A percentile compares a stretch with the other conserved stretches of the same genome.
Conservation (phyloP, 2,888 invertebrate species). For the Tetrapedia diversipes region DNA sequence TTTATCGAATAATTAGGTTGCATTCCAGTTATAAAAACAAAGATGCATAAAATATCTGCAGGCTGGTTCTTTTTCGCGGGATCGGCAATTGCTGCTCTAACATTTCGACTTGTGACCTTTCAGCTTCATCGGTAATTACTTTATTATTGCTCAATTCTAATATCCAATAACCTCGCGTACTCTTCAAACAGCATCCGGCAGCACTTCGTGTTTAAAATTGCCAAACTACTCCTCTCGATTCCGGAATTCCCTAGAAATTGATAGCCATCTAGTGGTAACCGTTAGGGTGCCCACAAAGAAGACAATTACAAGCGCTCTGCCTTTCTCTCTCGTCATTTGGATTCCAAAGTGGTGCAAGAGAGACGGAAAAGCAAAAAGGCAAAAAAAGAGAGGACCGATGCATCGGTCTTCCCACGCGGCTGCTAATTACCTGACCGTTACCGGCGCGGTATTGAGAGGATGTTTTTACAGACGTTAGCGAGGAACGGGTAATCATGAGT, state of each 20-base stretch:
- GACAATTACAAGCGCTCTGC: background rate
- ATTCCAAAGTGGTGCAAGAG: background rate
- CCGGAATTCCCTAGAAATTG: background rate
- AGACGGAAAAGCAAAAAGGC: slow-evolving; percentile 1
- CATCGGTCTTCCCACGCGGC: slow-evolving; percentile 53
- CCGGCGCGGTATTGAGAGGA: slow-evolving; percentile 44
- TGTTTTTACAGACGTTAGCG: slow-evolving; percentile 53
- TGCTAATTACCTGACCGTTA: slow-evolving; percentile 55
- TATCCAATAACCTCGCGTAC: too few species aligned
- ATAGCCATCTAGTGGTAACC: background rate
- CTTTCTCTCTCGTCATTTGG: background rate
- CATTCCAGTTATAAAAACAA: too few species aligned
- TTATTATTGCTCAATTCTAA: background rate
- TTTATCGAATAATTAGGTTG: too few species aligned
- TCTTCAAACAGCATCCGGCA: too few species aligned
- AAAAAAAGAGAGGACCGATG: slow-evolving; percentile 24
- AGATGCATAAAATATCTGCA: too few species aligned
- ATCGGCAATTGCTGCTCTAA: too few species aligned
- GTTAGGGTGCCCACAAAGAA: background rate
- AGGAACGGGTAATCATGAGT: slow-evolving; percentile 59
- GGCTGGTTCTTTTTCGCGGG: too few species aligned
- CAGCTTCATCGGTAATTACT: background rate
- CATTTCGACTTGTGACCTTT: slow-evolving; percentile 8
- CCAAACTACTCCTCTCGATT: background rate
- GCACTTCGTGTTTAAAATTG: background rate